These are phyloP conservation scores for Psittacara wagleri DNA, from an alignment of 2,113 vertebrate genomes.

Conservation along the genomic window DNA sequence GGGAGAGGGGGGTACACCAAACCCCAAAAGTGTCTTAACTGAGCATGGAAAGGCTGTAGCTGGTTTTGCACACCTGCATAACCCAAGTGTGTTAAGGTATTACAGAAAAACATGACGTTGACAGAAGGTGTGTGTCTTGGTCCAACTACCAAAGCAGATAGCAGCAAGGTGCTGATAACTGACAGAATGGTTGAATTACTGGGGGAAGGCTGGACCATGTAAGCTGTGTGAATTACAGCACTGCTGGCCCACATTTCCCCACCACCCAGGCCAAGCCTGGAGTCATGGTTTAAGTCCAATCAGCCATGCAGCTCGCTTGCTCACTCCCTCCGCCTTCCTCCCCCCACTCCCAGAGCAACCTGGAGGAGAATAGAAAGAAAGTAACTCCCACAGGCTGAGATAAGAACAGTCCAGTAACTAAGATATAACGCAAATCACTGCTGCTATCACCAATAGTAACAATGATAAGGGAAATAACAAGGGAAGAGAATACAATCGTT, in stretches of 20 bases:
- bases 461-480: no score
- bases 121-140: neutral
- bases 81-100: accelerated
- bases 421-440: no score
- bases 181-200: accelerated
- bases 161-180: neutral
- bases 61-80: neutral
- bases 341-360: no score
- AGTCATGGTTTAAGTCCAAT: no score
- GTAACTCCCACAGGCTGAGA: no score
- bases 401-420: no score
- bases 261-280: neutral
- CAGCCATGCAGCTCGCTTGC: no score
- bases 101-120: neutral
- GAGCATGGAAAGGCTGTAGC: neutral
- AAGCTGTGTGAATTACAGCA: accelerated
- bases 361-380: no score
- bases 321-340: no score
- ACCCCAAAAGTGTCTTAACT: neutral
- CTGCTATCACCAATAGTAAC: no score
- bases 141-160: neutral
- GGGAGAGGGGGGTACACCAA: no score
- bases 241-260: neutral
- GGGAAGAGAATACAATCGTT: no score
- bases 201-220: neutral